Percentiles rank a stretch among this genome's conserved stretches.
These are phyloP conservation scores for Piprites chloris DNA, from an alignment of 2,113 vertebrate genomes.

Conservation along the genomic window DNA sequence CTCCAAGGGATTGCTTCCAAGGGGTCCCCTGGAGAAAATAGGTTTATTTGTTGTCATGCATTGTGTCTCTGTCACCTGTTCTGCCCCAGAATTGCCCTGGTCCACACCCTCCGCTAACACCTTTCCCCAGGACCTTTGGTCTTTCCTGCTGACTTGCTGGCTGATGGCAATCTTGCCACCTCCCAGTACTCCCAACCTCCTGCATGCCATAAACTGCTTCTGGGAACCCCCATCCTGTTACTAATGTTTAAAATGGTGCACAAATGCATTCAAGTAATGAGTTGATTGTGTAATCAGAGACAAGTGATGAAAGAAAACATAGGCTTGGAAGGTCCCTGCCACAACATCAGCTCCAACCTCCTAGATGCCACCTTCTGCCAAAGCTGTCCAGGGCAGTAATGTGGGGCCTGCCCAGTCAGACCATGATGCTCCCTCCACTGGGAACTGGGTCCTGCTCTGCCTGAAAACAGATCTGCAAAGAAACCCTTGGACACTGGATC, in stretches of 20 bases:
- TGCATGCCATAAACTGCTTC: neutral
- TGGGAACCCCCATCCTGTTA: neutral
- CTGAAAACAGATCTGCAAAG: neutral
- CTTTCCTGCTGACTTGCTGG: neutral
- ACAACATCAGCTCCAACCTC: neutral
- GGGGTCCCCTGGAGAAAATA: neutral
- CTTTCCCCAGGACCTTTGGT: neutral
- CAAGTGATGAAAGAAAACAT: neutral
- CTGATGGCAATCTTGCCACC: neutral
- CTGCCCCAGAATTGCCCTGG: neutral
- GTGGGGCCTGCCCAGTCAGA: neutral
- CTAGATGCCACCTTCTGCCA: neutral
- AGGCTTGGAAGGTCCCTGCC: neutral
- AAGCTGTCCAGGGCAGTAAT: neutral
- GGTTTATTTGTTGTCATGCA: neutral
- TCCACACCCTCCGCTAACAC: neutral
- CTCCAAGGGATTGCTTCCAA: neutral
- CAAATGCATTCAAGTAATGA: neutral
- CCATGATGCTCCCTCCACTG: neutral
- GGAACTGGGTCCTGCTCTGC: neutral
- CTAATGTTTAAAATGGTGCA: neutral
- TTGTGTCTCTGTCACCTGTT: neutral
- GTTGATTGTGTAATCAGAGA: neutral
- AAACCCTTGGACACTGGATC: fast-evolving
- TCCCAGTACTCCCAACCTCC: neutral